Percentiles rank a stretch among this genome's conserved stretches.
These are phyloP conservation scores for Dexiosoma caninum DNA, from an alignment of 2,888 invertebrate genomes.

Conservation along the genomic window DNA sequence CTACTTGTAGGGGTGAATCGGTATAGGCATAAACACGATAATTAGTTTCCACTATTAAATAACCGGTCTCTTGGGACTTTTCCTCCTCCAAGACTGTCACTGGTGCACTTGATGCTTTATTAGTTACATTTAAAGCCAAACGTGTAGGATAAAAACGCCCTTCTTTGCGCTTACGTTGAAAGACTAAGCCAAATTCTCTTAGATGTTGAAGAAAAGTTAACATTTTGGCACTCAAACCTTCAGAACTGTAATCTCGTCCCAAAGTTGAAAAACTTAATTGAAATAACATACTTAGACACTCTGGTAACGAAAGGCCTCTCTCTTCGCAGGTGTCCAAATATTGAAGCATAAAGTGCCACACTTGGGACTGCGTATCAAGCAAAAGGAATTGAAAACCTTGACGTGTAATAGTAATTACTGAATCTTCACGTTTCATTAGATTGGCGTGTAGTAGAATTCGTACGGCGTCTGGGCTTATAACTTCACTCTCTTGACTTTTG, in stretches of 20 bases:
- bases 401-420: conserved; percentile 92
- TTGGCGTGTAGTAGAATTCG: conserved; percentile 94
- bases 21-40: conserved; percentile 95
- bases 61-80: conserved; percentile 82
- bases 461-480: conserved; percentile 95
- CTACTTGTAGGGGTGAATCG: conserved; percentile 93
- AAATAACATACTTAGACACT: conserved; percentile 96
- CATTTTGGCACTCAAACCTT: conserved; percentile 92
- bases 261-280: conserved; percentile 96
- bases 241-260: conserved; percentile 97
- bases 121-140: conserved; percentile 90
- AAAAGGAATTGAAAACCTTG: conserved; percentile 98
- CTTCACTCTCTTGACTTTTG: conserved; percentile 86
- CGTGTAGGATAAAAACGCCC: conserved; percentile 97
- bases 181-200: conserved; percentile 97
- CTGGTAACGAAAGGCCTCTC: conserved; percentile 90
- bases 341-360: conserved; percentile 98
- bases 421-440: conserved; percentile 87
- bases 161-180: conserved; percentile 94
- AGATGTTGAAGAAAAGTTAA: conserved; percentile 95
- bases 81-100: conserved; percentile 78
- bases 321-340: conserved; percentile 95
- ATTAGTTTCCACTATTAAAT: conserved; percentile 97
- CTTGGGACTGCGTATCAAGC: conserved; percentile 89
- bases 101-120: conserved; percentile 79